These are phyloP conservation scores for Piaya cayana DNA, from an alignment of 2,113 vertebrate species.

Conservation along the genomic window DNA sequence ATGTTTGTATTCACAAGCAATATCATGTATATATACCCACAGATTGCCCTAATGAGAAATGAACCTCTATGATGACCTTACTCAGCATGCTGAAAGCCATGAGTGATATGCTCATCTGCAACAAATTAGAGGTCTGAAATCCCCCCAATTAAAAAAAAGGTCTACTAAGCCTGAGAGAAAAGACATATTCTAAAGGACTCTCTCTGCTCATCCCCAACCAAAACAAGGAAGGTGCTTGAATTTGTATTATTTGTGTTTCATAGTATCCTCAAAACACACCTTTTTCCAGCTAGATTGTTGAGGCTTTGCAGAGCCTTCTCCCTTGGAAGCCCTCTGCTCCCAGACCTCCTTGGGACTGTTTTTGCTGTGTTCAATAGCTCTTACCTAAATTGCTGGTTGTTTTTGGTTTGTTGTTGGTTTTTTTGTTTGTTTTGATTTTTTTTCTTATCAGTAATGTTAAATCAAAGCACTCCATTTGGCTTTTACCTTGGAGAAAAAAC, in stretches of 20 bases:
- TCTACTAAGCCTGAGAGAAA: neutral
- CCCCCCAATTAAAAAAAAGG: accelerated
- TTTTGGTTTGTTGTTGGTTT: neutral
- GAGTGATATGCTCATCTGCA: neutral
- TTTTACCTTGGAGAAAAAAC: neutral
- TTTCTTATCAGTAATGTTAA: neutral
- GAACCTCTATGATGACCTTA: neutral
- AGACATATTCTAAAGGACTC: neutral
- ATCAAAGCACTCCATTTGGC: neutral
- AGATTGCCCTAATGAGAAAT: neutral
- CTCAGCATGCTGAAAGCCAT: neutral
- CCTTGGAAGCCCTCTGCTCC: neutral
- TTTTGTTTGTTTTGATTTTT: neutral
- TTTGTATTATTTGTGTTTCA: neutral
- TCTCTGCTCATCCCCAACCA: neutral
- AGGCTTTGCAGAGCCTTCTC: neutral
- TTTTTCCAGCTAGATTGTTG: neutral
- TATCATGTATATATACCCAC: neutral
- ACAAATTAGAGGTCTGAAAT: neutral
- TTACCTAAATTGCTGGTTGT: neutral
- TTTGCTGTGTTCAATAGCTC: neutral
- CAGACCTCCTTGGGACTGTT: neutral
- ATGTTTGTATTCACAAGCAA: neutral
- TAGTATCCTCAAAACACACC: neutral
- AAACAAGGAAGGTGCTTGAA: neutral